Conservation (phyloP, 2,113 vertebrate species). For the Lampris megalopsis region DNA sequence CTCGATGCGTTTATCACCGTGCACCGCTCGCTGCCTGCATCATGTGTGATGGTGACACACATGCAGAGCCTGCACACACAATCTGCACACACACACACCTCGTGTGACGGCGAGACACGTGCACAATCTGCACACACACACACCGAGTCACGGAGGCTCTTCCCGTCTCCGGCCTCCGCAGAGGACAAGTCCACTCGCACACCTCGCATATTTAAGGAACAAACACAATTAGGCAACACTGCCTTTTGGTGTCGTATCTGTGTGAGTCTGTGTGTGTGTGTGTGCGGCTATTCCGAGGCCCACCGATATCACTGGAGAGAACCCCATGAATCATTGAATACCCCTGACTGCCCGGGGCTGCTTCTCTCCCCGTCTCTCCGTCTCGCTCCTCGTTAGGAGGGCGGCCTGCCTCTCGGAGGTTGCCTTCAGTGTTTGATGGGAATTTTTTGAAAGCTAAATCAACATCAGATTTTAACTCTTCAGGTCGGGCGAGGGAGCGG, state of each 20-base stretch:
- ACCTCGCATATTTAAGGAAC: slow-evolving; percentile 7
- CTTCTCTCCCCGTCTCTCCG: slow-evolving; percentile 11
- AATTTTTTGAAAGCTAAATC: slow-evolving; percentile 22
- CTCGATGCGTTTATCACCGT: no score
- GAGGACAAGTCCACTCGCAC: slow-evolving; percentile 14
- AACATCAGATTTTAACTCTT: not conserved
- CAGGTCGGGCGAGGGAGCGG: not conserved
- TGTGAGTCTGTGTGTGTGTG: not conserved
- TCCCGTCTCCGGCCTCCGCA: not conserved
- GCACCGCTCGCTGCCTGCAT: no score
- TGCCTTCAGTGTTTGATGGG: slow-evolving; percentile 12
- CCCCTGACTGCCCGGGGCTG: slow-evolving; percentile 13
- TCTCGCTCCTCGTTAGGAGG: slow-evolving; percentile 33
- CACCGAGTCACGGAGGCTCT: not conserved
- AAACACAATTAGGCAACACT: slow-evolving; percentile 6
- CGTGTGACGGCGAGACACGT: no score
- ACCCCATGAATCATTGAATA: slow-evolving; percentile 51
- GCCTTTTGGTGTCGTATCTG: slow-evolving; percentile 1
- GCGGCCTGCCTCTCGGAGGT: slow-evolving; percentile 21
- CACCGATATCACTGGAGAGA: slow-evolving; percentile 38
- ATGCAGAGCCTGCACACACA: not conserved
- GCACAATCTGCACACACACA: not conserved
- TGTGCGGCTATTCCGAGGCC: slow-evolving; percentile 3
- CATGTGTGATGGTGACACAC: no score
- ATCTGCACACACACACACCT: slow-evolving; percentile 2